Percentiles rank a stretch among this genome's conserved stretches.
These are phyloP conservation scores for Sinohyriopsis cumingii DNA, from an alignment of 2,888 invertebrate species.

Conservation along the genomic window DNA sequence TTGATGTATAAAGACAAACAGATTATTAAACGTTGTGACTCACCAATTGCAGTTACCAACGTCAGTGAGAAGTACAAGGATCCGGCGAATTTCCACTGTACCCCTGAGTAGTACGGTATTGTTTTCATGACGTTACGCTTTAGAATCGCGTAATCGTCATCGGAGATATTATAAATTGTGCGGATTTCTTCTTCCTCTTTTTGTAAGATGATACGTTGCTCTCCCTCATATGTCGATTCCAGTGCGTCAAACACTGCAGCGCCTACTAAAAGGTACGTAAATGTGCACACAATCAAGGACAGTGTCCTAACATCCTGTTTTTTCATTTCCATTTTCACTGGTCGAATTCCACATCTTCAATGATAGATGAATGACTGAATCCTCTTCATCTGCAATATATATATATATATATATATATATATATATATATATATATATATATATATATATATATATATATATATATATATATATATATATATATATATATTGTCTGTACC, in stretches of 20 bases:
- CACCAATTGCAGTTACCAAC: conserved; percentile 97
- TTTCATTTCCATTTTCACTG: conserved; percentile 80
- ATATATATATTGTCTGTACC: too few species aligned
- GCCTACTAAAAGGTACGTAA: conserved; percentile 98
- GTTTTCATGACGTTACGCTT: conserved; percentile 90
- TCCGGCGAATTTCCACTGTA: conserved; percentile 99
- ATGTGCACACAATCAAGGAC: conserved; percentile 97
- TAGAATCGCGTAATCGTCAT: conserved; percentile 83
- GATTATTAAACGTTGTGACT: conserved; percentile 24
- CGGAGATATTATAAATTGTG: conserved; percentile 92
- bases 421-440: too few species aligned
- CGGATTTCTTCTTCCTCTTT: conserved; percentile 49
- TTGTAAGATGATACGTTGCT: conserved; percentile 84
- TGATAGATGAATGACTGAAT: too few species aligned
- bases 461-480: too few species aligned
- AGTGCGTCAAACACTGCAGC: conserved; percentile 99
- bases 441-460: too few species aligned
- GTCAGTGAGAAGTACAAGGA: conserved; percentile 99
- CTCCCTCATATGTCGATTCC: conserved; percentile 95
- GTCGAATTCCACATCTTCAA: too few species aligned
- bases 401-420: too few species aligned
- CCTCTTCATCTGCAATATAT: too few species aligned
- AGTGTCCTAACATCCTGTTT: conserved; percentile 98
- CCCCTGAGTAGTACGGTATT: conserved; percentile 97
- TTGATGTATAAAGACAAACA: too few species aligned